Percentiles rank a stretch among this genome's conserved stretches.
Conservation (phyloP, 2,113 vertebrate genomes). For the Microtus pennsylvanicus region DNA sequence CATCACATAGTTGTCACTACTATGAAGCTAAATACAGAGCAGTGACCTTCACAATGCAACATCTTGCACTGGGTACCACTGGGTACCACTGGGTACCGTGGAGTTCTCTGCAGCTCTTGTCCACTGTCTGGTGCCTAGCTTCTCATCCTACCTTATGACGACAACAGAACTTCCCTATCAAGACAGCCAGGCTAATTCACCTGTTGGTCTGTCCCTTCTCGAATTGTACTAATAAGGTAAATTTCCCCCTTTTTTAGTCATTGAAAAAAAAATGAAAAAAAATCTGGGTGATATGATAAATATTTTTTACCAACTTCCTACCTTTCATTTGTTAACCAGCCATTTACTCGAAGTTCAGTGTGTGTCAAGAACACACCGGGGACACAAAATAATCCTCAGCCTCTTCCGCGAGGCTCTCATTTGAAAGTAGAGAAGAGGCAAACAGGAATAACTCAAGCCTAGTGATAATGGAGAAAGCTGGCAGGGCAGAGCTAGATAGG, state of each 20-base stretch:
- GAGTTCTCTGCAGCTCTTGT: accelerated
- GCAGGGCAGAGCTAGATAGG: background rate
- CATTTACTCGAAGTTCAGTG: background rate
- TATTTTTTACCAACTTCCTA: background rate
- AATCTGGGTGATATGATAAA: background rate
- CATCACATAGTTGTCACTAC: background rate
- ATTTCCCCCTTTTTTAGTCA: background rate
- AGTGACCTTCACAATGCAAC: background rate
- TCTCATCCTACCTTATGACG: too few relatives aligned
- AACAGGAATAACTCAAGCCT: background rate
- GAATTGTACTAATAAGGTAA: background rate
- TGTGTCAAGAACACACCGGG: background rate
- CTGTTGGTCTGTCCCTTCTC: background rate
- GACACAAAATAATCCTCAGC: background rate
- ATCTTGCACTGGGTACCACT: too few relatives aligned
- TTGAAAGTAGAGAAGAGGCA: background rate
- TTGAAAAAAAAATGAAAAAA: background rate
- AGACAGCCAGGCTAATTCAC: background rate
- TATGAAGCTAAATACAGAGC: background rate
- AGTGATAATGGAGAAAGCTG: background rate
- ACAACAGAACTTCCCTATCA: background rate
- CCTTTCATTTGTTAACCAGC: background rate
- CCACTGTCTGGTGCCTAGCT: background rate
- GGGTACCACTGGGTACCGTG: too few relatives aligned
- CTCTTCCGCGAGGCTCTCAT: background rate